Base-by-base conservation (phyloP, 2,888 invertebrate species). In the Pseudococcus viburni region DNA sequence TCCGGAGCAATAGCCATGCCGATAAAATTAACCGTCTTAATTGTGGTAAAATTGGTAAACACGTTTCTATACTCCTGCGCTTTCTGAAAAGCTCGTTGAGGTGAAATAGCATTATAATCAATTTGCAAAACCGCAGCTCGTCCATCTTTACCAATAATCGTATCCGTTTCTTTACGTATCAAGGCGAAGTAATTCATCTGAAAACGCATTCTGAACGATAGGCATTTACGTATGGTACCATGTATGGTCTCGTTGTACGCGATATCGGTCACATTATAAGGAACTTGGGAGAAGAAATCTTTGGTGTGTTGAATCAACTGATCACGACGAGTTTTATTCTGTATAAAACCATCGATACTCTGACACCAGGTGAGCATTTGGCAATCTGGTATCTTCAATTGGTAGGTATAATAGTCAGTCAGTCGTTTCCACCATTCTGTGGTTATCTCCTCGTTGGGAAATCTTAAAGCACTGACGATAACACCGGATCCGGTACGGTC, bases 341-440 rank as follows among this genome's bases (percentile, higher is more conserved):
- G 80, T 33, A 83, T 83, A 17, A 83, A 46, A 12, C 12, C n/a
- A 17, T 42, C 80, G 1, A 83, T 46, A 33, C 19, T 22, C 46
- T 83, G 80, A 46, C 33, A 83, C 39, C 39, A 83, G 1, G 39
- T 46, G 11, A 83, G 39, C 80, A 83, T 83, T 15, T 83, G 33
- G 5, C 46, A 42, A 46, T 46, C 80, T 19, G 80, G 46, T 42
- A 83, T 83, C n/a, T 83, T 42, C 12, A 46, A 4, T 6, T 83
- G 39, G 19, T 19, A 83, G 12, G 39, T 42, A 19, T 83, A 83
- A 83, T 8, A 46, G n/a, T 46, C 39, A 4, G 46, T 83, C 19
- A 83, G 19, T 46, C 80, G 80, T 83, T 83, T 83, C 80, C 80
- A 46, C 39, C 39, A 83, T 22, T 83, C 80, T 9, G 42, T 83